Conservation (phyloP, 2,113 vertebrate genomes). For the Scophthalmus maximus region DNA sequence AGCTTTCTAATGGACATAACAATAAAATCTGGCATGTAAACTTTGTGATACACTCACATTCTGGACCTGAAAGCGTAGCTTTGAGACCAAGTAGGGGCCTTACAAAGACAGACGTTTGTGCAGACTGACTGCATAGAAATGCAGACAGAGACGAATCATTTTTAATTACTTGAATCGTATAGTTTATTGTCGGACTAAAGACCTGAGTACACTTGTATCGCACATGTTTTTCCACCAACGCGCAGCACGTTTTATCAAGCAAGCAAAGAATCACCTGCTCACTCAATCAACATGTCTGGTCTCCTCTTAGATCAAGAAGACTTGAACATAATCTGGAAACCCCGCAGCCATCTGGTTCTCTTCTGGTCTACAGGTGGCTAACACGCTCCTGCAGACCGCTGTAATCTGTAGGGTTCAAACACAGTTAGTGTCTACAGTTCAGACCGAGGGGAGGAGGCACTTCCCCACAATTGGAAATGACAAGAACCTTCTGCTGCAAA, state of each 20-base stretch:
- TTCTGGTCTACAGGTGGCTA: conserved; percentile 37
- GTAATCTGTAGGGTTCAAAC: conserved; percentile 55
- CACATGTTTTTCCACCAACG: no score
- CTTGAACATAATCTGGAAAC: conserved; percentile 43
- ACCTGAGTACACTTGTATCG: no score
- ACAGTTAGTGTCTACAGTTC: conserved; percentile 29
- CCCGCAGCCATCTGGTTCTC: conserved; percentile 41
- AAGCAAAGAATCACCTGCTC: conserved; percentile 29
- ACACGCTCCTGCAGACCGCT: conserved; percentile 2
- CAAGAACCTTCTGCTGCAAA: conserved; percentile 36
- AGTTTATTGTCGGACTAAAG: no score
- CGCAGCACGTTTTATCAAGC: conserved; percentile 23
- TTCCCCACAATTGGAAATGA: conserved; percentile 38
- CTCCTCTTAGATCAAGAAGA: conserved; percentile 37
- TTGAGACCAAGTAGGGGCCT: no score
- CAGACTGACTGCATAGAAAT: no score
- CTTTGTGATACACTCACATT: background rate
- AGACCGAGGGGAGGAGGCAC: conserved; percentile 2
- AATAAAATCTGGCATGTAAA: background rate
- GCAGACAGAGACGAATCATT: no score
- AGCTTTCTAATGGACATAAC: background rate
- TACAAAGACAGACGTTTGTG: no score
- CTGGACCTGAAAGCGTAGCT: no score
- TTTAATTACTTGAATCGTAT: no score
- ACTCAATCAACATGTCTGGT: conserved; percentile 17